Evolutionary conservation across 2,797 vertebrate genomes (phyloP).

Genomic region (Lycodopsis pacificus): DNA sequence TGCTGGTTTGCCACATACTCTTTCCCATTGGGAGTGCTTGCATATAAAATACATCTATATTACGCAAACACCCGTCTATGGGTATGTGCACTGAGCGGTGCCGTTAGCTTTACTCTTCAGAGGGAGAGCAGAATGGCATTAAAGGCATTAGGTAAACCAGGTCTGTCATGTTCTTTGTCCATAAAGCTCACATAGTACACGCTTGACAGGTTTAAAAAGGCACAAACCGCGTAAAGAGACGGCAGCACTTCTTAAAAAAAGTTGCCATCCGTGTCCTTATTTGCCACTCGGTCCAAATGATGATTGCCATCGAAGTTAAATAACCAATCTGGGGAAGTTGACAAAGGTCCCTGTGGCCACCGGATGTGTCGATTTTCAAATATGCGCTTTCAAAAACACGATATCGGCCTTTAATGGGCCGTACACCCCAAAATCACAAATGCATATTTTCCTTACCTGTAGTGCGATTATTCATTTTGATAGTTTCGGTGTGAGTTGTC

Average conservation of each 20-base stretch:
- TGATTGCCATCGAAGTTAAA: background rate
- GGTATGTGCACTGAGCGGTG: conserved; percentile 11
- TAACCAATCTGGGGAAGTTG: background rate
- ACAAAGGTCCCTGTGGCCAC: background rate
- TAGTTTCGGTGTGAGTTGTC: background rate
- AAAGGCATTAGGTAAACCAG: background rate
- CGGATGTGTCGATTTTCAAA: background rate
- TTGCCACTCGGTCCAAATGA: background rate
- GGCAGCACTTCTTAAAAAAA: background rate
- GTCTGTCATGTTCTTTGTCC: background rate
- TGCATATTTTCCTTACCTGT: background rate
- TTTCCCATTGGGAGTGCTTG: conserved; percentile 33
- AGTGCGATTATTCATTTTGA: background rate
- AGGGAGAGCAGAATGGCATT: background rate
- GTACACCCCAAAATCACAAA: background rate
- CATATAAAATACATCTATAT: conserved; percentile 11
- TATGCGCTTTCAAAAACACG: background rate
- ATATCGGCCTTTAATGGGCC: background rate
- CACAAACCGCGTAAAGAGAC: background rate
- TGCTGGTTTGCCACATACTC: conserved; percentile 29
- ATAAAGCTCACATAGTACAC: background rate
- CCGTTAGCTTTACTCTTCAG: conserved; percentile 13
- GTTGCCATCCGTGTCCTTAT: background rate
- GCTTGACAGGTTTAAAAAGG: background rate
- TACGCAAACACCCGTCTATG: conserved; percentile 24